phyloP scores from a whole-genome alignment of 2,888 invertebrate species.

The Acheta domesticus region DNA sequence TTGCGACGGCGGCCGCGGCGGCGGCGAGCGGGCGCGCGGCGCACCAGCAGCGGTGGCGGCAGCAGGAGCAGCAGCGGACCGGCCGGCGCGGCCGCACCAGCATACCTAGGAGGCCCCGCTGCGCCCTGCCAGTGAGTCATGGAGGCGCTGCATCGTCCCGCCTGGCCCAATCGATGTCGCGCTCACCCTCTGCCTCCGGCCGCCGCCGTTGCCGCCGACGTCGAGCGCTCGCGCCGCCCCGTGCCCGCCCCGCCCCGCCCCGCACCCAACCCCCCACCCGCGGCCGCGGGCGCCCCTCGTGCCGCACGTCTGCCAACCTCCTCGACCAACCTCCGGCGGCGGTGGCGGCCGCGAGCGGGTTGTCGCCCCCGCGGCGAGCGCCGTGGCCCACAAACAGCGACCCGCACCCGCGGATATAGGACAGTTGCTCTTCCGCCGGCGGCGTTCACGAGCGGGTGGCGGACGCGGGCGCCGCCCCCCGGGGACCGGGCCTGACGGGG shows the following conservation, averaged over 20 bases:
- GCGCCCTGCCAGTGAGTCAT: conserved; percentile 23
- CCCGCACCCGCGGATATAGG: no score
- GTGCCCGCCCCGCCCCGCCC: no score
- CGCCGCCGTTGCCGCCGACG: conserved; percentile 20
- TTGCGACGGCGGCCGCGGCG: neutral
- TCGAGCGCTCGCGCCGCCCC: conserved; percentile 19
- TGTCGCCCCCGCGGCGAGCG: no score
- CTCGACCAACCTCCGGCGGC: neutral
- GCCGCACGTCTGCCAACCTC: conserved; percentile 19
- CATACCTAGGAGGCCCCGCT: conserved; percentile 1
- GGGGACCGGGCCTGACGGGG: no score
- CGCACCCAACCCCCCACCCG: neutral
- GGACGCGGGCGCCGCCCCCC: neutral
- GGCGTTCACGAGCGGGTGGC: neutral
- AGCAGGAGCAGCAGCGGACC: no score
- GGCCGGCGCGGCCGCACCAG: neutral
- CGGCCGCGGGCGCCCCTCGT: neutral
- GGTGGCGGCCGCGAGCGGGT: neutral
- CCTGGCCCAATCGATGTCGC: conserved; percentile 24
- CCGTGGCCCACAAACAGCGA: neutral
- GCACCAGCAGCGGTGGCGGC: neutral
- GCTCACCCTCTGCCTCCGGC: conserved; percentile 7
- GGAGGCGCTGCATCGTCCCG: conserved; percentile 19
- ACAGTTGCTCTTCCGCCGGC: neutral
- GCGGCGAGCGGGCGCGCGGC: neutral